phyloP scores from a whole-genome alignment of 2,113 vertebrate species.

The Silurus meridionalis region DNA sequence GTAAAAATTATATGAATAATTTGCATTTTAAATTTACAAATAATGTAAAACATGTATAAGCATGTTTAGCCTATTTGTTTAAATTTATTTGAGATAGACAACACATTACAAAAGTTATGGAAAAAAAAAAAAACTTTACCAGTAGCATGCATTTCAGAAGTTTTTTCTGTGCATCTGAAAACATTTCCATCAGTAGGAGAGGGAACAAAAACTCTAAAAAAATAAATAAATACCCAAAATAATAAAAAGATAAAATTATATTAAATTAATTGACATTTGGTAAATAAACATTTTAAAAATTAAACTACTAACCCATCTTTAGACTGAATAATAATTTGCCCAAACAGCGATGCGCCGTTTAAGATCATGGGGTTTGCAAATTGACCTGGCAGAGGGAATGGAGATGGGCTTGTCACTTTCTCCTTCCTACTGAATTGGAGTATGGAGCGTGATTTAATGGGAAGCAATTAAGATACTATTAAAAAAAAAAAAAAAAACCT shows the following conservation, averaged over 20 bases:
- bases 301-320: constrained; percentile 49
- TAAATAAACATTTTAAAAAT: background rate
- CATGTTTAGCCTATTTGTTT: background rate
- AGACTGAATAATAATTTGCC: constrained; percentile 53
- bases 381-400: too few species aligned
- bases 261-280: background rate
- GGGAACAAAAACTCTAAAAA: constrained; percentile 52
- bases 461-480: too few species aligned
- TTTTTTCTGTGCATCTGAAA: constrained; percentile 29
- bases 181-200: constrained; percentile 43
- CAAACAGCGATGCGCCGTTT: constrained; percentile 45
- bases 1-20: background rate
- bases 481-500: too few species aligned
- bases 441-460: too few species aligned
- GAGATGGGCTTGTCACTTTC: too few species aligned
- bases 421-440: too few species aligned
- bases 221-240: background rate
- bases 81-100: background rate
- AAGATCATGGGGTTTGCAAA: too few species aligned
- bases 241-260: background rate
- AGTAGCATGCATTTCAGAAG: background rate
- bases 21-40: background rate
- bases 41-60: background rate
- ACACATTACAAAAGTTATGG: background rate
- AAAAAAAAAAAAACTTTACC: constrained; percentile 30